These are phyloP conservation scores for Thinocorus orbignyianus DNA, from an alignment of 2,113 vertebrate genomes.

Conservation along the genomic window DNA sequence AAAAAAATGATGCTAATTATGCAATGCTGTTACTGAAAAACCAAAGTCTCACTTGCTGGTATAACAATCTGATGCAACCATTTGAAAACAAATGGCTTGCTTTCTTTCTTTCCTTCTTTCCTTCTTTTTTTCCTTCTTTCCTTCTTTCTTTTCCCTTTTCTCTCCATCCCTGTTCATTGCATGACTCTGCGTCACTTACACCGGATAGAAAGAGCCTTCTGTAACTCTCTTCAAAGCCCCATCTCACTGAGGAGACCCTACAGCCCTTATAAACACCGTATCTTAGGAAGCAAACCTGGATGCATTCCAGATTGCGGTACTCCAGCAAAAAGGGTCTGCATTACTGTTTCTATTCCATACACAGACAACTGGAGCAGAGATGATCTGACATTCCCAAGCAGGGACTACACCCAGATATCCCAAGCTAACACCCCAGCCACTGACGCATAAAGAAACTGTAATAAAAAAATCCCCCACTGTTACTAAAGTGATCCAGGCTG, in stretches of 20 bases:
- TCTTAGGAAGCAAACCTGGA: not conserved
- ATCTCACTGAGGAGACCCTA: not conserved
- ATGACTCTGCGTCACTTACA: rapidly evolving
- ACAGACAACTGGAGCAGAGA: not conserved
- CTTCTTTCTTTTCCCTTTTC: not conserved
- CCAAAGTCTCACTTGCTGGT: not conserved
- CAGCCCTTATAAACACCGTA: not conserved
- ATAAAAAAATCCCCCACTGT: not conserved
- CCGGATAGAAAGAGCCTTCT: too few species aligned
- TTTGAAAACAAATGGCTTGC: not conserved
- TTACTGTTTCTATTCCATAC: rapidly evolving
- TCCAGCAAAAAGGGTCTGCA: not conserved
- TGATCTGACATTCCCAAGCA: not conserved
- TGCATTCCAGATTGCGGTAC: rapidly evolving
- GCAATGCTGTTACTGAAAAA: rapidly evolving
- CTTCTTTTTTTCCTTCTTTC: too few species aligned
- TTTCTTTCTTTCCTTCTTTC: too few species aligned
- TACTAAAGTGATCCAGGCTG: not conserved
- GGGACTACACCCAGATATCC: not conserved
- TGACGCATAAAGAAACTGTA: not conserved
- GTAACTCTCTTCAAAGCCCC: not conserved
- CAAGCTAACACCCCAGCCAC: not conserved
- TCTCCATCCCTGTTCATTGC: rapidly evolving
- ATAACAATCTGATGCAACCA: not conserved
- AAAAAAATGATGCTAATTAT: not conserved